Percentiles rank a stretch among this genome's conserved stretches.
Evolutionary conservation across 2,113 vertebrate genomes (phyloP).

Genomic region (Hyperoodon ampullatus): DNA sequence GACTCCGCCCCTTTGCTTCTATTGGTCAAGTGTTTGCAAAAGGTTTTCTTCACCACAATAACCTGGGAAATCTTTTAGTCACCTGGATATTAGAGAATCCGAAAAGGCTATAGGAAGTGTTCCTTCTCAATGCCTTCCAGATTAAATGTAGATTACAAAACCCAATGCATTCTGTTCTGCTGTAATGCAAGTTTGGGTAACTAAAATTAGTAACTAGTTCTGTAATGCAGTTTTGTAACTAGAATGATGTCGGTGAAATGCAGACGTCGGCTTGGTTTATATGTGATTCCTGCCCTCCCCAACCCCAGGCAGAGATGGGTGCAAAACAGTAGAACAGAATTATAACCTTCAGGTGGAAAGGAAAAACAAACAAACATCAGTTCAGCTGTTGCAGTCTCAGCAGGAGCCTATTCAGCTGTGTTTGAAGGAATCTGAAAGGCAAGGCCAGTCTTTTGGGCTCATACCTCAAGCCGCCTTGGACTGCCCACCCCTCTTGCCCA

Average conservation of each 20-base stretch:
- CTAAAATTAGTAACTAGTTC: not conserved
- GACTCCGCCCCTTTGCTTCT: not conserved
- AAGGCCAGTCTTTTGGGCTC: rapidly evolving
- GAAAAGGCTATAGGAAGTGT: not conserved
- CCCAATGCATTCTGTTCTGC: not conserved
- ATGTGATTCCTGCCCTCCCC: not conserved
- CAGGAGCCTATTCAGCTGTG: not conserved
- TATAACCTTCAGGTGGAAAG: not conserved
- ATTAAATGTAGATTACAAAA: not conserved
- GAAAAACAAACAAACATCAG: too few species aligned
- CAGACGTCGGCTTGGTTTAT: not conserved
- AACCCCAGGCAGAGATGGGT: not conserved
- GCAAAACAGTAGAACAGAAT: not conserved
- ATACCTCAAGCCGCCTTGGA: not conserved
- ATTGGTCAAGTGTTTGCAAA: not conserved
- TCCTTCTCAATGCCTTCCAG: not conserved
- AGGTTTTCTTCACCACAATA: not conserved
- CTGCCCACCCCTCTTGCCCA: not conserved
- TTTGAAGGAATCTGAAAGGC: not conserved
- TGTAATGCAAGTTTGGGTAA: not conserved
- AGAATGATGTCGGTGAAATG: not conserved
- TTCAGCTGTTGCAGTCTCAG: not conserved
- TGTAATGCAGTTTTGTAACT: not conserved
- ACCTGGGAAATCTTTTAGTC: not conserved
- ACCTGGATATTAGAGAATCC: not conserved